Evolutionary conservation across 2,888 invertebrate species (phyloP).

Genomic region (Nomada flava): DNA sequence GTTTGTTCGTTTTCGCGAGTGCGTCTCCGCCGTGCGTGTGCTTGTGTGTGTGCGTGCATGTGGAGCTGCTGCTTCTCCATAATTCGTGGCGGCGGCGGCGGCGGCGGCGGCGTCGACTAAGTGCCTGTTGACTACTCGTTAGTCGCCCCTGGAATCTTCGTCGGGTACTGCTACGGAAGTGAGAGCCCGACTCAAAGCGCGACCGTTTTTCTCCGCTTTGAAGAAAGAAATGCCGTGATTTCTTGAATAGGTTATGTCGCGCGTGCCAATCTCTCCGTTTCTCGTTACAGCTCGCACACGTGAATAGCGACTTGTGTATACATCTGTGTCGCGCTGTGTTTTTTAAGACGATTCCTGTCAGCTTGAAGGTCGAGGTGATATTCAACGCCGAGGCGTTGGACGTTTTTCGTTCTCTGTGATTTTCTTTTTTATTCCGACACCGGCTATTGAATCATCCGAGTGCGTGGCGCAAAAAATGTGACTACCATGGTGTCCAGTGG

Average conservation of each 20-base stretch:
- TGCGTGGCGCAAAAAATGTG: neutral
- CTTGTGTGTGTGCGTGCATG: conserved; percentile 3
- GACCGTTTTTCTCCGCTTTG: conserved; percentile 40
- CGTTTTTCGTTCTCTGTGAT: conserved; percentile 21
- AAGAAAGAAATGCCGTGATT: conserved; percentile 42
- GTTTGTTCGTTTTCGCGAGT: conserved; percentile 46
- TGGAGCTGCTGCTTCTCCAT: conserved; percentile 32
- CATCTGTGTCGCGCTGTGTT: conserved; percentile 18
- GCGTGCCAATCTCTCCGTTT: conserved; percentile 50
- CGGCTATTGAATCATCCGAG: conserved; percentile 7
- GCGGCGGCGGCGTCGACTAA: conserved; percentile 39
- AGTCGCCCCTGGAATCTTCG: conserved; percentile 61
- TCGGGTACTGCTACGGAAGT: conserved; percentile 31
- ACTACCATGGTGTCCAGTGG: neutral
- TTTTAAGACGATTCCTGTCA: conserved; percentile 44
- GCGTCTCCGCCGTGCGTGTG: conserved; percentile 39
- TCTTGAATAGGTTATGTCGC: conserved; percentile 62
- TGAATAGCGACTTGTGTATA: conserved; percentile 34
- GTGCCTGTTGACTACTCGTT: conserved; percentile 62
- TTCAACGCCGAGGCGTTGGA: conserved; percentile 22
- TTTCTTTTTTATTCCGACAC: conserved; percentile 16
- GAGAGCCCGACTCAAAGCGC: conserved; percentile 27
- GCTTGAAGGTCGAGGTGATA: conserved; percentile 54
- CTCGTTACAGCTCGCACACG: conserved; percentile 34
- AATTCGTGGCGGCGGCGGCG: conserved; percentile 34